Conservation (phyloP, 1,140 invertebrate species). For the Drosophila carrolli region DNA sequence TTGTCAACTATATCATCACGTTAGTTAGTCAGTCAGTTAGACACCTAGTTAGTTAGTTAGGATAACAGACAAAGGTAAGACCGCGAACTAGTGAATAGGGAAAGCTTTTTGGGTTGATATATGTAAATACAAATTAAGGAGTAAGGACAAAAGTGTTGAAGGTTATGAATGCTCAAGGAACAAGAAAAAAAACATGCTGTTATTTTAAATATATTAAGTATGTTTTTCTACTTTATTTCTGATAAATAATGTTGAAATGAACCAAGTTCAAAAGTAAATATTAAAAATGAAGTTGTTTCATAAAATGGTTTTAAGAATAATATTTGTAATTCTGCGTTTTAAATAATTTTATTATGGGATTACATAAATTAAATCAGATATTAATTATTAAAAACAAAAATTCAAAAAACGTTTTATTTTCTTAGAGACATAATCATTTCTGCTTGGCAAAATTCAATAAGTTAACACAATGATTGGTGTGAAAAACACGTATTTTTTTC, state of each 20-base stretch:
- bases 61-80: constrained; percentile 45
- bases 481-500: neutral
- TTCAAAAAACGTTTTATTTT: neutral
- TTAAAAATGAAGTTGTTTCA: neutral
- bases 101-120: constrained; percentile 26
- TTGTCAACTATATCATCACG: constrained; percentile 76
- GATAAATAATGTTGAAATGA: constrained; percentile 21
- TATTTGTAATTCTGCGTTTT: neutral
- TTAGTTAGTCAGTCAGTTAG: constrained; percentile 79
- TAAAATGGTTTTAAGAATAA: too few species aligned
- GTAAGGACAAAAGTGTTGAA: constrained; percentile 5
- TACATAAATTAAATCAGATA: too few species aligned
- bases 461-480: neutral
- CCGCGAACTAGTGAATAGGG: constrained; percentile 31
- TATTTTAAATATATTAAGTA: neutral
- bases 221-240: neutral
- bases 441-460: neutral
- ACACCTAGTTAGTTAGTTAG: constrained; percentile 77
- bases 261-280: neutral
- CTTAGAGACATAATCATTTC: neutral
- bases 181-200: neutral
- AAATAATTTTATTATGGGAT: neutral
- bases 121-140: constrained; percentile 31
- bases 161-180: constrained; percentile 4
- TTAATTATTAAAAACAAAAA: neutral